phyloP scores from a whole-genome alignment of 2,888 invertebrate genomes.

The Agrochola circellaris region DNA sequence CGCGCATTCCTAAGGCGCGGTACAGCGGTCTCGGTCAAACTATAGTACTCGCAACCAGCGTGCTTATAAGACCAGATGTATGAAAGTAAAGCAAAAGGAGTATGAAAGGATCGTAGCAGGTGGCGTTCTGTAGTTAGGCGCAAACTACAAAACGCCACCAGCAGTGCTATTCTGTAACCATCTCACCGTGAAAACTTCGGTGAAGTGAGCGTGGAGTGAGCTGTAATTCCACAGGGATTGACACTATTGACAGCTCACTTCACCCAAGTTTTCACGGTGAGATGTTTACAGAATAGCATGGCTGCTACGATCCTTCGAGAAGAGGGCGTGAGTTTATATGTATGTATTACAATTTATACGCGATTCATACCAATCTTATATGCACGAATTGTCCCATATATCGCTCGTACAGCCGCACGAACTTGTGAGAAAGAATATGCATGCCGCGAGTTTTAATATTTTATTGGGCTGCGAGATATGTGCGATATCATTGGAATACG shows the following conservation, averaged over 20 bases:
- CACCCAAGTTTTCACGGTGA: no score
- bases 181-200: no score
- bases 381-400: constrained; percentile 65
- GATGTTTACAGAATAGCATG: no score
- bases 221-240: no score
- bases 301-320: no score
- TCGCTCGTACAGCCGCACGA: constrained; percentile 62
- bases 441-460: constrained; percentile 75
- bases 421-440: constrained; percentile 71
- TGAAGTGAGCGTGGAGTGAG: no score
- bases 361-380: constrained; percentile 51
- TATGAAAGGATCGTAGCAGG: not conserved
- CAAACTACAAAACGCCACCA: no score
- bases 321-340: not conserved
- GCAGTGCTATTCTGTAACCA: no score
- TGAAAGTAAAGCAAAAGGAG: not conserved
- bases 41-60: not conserved
- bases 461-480: constrained; percentile 73
- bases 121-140: not conserved
- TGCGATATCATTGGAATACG: constrained; percentile 73
- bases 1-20: no score
- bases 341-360: constrained; percentile 47
- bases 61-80: not conserved
- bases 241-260: no score
- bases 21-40: no score